A percentile compares a stretch with the other conserved stretches of the same genome.
These are phyloP conservation scores for Trachelus troglodyta DNA, from an alignment of 2,888 invertebrate genomes.

Conservation along the genomic window DNA sequence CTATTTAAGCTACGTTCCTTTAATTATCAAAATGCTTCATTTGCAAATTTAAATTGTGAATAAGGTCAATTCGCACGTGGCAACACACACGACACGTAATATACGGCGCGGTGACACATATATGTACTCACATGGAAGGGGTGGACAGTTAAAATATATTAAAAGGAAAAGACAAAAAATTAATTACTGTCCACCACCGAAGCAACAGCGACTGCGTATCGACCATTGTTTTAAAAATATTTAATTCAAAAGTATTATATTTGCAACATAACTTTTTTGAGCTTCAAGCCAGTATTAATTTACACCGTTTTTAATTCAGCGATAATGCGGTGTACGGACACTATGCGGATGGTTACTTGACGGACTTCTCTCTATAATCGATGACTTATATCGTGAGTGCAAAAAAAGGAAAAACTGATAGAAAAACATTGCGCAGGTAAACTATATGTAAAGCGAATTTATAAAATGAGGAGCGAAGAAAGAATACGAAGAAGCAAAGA, in stretches of 20 bases:
- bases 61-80: background rate
- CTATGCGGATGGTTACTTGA: background rate
- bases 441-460: background rate
- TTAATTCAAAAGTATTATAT: conserved; percentile 25
- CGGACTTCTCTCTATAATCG: background rate
- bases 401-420: background rate
- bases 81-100: background rate
- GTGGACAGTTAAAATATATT: background rate
- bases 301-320: background rate
- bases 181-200: conserved; percentile 18
- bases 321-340: background rate
- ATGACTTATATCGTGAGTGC: background rate
- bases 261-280: background rate
- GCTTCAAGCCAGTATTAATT: conserved; percentile 4
- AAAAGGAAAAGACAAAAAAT: conserved; percentile 3
- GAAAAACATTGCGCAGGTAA: background rate
- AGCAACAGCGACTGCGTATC: conserved; percentile 19
- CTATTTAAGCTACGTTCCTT: conserved; percentile 21
- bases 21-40: conserved; percentile 10
- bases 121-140: background rate
- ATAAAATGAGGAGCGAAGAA: background rate
- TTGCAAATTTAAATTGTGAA: conserved; percentile 11
- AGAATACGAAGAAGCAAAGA: background rate
- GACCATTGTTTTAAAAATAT: conserved; percentile 28
- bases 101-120: background rate